These are phyloP conservation scores for Peromyscus nudipes DNA, from an alignment of 2,797 vertebrate species.

Conservation along the genomic window DNA sequence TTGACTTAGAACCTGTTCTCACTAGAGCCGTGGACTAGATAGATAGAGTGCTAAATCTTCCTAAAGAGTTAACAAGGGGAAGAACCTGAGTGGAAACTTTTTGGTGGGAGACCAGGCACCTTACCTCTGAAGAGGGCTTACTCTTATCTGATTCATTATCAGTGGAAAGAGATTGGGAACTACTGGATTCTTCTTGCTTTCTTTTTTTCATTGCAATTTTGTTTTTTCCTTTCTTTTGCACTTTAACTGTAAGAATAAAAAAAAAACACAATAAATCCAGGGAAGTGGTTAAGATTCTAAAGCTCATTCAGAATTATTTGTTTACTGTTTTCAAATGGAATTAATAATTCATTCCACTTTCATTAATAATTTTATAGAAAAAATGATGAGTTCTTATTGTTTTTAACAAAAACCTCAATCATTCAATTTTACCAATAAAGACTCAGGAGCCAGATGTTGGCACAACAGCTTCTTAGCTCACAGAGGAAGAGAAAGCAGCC, in stretches of 20 bases:
- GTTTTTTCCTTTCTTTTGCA: fast-evolving
- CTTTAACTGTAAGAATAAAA: not conserved
- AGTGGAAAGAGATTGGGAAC: fast-evolving
- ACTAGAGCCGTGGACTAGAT: not conserved
- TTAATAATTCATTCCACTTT: not conserved
- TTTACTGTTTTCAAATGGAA: not conserved
- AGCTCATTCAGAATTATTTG: not conserved
- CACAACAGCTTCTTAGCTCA: not conserved
- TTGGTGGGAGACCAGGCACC: not conserved
- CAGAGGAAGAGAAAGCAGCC: not conserved
- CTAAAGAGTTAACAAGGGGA: not conserved
- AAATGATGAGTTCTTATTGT: not conserved
- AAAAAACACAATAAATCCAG: not conserved
- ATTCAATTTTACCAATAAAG: not conserved
- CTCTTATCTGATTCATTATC: too few species aligned
- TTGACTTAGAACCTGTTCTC: not conserved
- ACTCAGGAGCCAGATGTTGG: not conserved
- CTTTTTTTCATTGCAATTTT: fast-evolving
- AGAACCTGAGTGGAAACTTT: not conserved
- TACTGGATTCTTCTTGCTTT: not conserved
- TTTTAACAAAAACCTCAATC: not conserved
- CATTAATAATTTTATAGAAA: not conserved
- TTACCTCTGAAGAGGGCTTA: not conserved
- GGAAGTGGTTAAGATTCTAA: not conserved
- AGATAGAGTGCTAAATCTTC: not conserved